A percentile compares a stretch with the other conserved stretches of the same genome.
These are phyloP conservation scores for Collichthys lucidus DNA, from an alignment of 2,113 vertebrate species.

Conservation along the genomic window DNA sequence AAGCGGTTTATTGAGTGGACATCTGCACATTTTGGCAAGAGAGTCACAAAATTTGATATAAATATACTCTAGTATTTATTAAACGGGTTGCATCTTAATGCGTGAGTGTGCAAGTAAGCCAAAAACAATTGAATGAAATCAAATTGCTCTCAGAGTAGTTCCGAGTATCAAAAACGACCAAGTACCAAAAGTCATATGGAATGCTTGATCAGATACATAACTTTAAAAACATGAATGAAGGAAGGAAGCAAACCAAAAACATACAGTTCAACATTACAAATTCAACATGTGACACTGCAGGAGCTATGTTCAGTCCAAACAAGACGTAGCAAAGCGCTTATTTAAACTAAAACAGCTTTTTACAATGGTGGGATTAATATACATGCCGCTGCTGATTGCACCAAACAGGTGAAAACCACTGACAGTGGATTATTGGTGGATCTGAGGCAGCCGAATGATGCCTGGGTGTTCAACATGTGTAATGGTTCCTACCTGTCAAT, in stretches of 20 bases:
- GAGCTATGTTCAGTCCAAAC: neutral
- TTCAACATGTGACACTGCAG: constrained; percentile 7
- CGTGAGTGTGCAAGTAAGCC: neutral
- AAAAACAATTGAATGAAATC: constrained; percentile 14
- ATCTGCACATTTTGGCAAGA: constrained; percentile 32
- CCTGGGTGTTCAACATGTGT: too few species aligned
- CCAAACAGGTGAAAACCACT: too few species aligned
- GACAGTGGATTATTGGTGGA: too few species aligned
- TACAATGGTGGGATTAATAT: too few species aligned
- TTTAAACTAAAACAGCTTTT: too few species aligned
- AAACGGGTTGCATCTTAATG: constrained; percentile 14
- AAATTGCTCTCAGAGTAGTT: constrained; percentile 1
- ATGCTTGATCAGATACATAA: neutral
- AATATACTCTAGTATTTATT: constrained; percentile 10
- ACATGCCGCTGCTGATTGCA: too few species aligned
- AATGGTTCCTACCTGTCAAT: too few species aligned
- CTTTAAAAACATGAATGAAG: neutral
- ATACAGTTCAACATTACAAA: constrained; percentile 7
- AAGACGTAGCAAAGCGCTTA: too few species aligned
- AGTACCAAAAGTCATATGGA: neutral
- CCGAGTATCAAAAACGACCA: neutral
- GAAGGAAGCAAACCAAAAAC: neutral
- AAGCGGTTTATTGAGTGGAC: constrained; percentile 33
- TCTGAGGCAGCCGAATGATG: too few species aligned
- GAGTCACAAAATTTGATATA: constrained; percentile 30